Evolutionary conservation across 2,113 vertebrate genomes (phyloP).

Genomic region (Varanus salvator): DNA sequence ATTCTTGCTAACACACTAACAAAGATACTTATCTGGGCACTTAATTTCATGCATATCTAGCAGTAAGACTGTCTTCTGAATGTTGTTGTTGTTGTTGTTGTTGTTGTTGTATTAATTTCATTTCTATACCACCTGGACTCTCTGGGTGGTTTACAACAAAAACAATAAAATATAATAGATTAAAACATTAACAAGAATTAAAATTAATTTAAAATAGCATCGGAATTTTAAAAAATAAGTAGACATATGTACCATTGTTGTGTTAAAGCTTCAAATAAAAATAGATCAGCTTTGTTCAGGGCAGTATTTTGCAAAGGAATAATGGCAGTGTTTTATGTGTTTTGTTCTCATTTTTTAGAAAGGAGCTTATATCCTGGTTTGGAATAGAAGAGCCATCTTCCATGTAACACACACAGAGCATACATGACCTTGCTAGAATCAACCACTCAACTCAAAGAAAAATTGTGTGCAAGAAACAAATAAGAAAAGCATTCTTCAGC

Average conservation of each 20-base stretch:
- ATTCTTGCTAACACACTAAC: not conserved
- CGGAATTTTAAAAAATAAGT: too few species aligned
- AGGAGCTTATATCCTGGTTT: not conserved
- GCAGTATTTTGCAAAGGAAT: too few species aligned
- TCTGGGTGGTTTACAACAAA: too few species aligned
- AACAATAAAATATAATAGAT: too few species aligned
- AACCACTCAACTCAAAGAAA: not conserved
- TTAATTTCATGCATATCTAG: not conserved
- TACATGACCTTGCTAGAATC: not conserved
- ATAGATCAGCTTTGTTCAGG: not conserved
- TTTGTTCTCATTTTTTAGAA: not conserved
- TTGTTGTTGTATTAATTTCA: too few species aligned
- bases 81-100: too few species aligned
- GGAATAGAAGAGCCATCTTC: not conserved
- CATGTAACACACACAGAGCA: not conserved
- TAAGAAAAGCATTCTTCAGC: not conserved
- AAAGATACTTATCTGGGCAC: too few species aligned
- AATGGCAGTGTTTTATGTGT: not conserved
- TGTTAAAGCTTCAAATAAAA: not conserved
- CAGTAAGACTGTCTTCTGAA: not conserved
- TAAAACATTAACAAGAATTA: too few species aligned
- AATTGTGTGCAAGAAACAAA: conserved; percentile 8
- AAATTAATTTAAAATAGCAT: too few species aligned
- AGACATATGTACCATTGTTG: too few species aligned
- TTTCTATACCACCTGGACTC: too few species aligned